These are phyloP conservation scores for Liasis olivaceus DNA, from an alignment of 2,797 vertebrate species.

Conservation along the genomic window DNA sequence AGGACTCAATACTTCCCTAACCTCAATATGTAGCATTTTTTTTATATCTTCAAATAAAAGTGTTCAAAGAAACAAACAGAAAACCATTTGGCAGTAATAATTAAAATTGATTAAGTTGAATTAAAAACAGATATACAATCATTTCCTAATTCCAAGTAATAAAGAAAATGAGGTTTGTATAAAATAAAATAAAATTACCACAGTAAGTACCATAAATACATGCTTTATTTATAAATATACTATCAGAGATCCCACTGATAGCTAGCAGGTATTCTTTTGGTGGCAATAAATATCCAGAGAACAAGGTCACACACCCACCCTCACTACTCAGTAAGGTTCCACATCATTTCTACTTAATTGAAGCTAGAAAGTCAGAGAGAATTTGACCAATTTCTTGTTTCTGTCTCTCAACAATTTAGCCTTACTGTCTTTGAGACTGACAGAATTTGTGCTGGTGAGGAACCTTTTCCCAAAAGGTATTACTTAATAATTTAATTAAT, in stretches of 20 bases:
- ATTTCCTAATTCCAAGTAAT: background rate
- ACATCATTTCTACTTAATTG: background rate
- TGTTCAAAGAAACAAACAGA: background rate
- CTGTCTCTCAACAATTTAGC: background rate
- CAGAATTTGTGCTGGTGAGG: background rate
- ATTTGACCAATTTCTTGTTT: background rate
- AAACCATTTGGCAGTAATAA: background rate
- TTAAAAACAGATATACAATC: background rate
- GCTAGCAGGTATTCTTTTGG: background rate
- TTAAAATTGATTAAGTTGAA: background rate
- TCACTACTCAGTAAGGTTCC: no score
- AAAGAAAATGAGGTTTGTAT: background rate
- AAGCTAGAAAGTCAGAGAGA: background rate
- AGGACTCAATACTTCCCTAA: background rate
- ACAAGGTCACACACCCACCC: background rate
- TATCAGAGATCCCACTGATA: background rate
- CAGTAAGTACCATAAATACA: background rate
- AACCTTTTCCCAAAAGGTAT: background rate
- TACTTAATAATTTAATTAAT: background rate
- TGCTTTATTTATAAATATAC: background rate
- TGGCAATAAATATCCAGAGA: background rate
- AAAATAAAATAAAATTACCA: background rate
- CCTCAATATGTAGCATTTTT: background rate
- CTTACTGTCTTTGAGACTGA: background rate
- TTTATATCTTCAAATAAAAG: background rate